Evolutionary conservation across 2,888 invertebrate genomes (phyloP).

Genomic region (Oligia strigilis): DNA sequence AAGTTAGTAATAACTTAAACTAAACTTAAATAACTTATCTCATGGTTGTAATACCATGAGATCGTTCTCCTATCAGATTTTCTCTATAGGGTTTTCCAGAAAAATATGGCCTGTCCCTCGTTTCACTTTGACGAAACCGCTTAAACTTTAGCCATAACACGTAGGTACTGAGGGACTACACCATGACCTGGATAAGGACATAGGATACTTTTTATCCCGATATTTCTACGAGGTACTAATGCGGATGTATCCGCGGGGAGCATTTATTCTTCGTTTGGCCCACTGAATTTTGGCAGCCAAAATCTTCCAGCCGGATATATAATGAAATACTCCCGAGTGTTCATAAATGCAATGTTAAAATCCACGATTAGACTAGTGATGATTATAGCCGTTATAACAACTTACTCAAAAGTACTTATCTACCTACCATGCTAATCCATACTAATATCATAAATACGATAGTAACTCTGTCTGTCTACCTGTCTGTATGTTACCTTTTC

Average conservation of each 20-base stretch:
- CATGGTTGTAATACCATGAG: no score
- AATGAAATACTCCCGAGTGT: neutral
- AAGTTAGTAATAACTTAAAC: no score
- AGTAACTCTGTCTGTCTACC: no score
- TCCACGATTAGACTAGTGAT: neutral
- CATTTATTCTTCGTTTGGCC: no score
- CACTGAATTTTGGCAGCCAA: neutral
- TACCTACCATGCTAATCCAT: neutral
- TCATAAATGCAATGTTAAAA: neutral
- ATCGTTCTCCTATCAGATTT: neutral
- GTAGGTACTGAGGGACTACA: neutral
- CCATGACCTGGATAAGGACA: neutral
- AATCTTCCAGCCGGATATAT: neutral
- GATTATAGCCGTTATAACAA: constrained; percentile 19
- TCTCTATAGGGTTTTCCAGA: neutral
- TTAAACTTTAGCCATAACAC: constrained; percentile 11
- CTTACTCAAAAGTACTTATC: constrained; percentile 27
- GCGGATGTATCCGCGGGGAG: neutral
- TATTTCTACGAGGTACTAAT: neutral
- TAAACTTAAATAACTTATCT: no score
- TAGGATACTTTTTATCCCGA: neutral
- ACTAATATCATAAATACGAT: no score
- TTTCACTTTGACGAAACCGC: constrained; percentile 8
- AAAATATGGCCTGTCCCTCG: neutral
- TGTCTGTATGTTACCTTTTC: no score